Evolutionary conservation across 2,113 vertebrate species (phyloP), one percentile per base, ranked within the genome.

Genomic region (Pteronura brasiliensis): DNA sequence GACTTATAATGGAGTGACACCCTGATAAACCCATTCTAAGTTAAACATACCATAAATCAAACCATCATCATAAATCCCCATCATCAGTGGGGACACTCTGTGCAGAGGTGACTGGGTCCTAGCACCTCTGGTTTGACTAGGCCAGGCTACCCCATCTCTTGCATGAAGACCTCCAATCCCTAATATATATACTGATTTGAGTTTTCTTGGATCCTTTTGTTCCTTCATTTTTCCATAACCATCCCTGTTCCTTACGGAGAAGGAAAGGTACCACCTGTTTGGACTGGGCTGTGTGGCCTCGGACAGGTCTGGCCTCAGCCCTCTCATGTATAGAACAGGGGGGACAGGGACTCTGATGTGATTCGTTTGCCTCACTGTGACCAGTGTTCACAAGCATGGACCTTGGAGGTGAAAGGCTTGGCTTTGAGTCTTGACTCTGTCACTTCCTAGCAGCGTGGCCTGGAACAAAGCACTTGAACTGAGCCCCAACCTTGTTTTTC

Each of bases 361-460:
- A 39, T 39, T 34, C n/a, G 6, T 57, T 71, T 9, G 8, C 1
- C 55, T 81, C 47, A 29, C 27, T 13, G 23, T n/a, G 52, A 42
- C 52, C 13, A 2, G 25, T 1, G 3, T 63, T 59, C 27, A 72
- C 0, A 1, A 80, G 3, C 1, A 3, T 55, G 36, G 47, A 18
- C 76, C 90, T 63, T 44, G 31, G 76, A 72, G 71, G 31, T 18
- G 7, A 74, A 2, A 44, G 69, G 15, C 59, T 31, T 82, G 42
- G 25, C 3, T 63, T 21, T 34, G n/a, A 81, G 15, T n/a, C 71
- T 92, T n/a, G 61, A 23, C 20, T 57, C 31, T 80, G 67, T 86
- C 3, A 0, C 69, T 90, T 90, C 14, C 36, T 44, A 44, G 77
- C 11, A 4, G 5, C 55, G 71, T 85, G 63, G 17, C 55, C 61